Base-by-base conservation (phyloP, 2,888 invertebrate species). In the Aradus depressus region DNA sequence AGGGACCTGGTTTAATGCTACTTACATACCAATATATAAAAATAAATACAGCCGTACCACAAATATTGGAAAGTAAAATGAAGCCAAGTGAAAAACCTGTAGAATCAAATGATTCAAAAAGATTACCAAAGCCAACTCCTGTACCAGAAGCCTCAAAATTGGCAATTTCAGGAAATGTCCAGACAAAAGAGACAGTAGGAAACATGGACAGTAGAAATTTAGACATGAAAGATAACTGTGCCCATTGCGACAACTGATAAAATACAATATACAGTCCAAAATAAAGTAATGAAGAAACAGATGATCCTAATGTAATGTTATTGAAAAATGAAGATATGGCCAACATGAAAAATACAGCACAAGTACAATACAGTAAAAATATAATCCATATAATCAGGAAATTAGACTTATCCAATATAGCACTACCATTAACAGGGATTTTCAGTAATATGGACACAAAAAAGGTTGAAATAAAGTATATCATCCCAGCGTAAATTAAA, bases 1-100 rank as follows among this genome's bases (percentile, higher is more conserved):
- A 81, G 21, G 76, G 72, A 3, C 84, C 84, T 0, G 85, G 85
- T 56, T 68, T 69, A 28, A 76, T 69, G 14, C 69, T 70, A 62
- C 80, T 80, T 34, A 81, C 65, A 61, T 81, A 81, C 66, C 76
- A 72, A 2, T 79, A 73, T 12, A 79, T 54, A 10, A 74, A 23
- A 39, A 70, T 62, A 60, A 74, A 76, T n/a, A 80, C 28, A 6
- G 73, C 22, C 4, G 68, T 66, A 59, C 75, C 73, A 2, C 72
- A 42, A 4, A 74, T 53, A 43, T 78, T 61, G 70, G 75, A 73
- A 10, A 72, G 25, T 54, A 74, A 64, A 63, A 64, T 39, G 65
- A 72, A 67, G 19, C 58, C 63, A 52, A 69, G 57, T 10, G 58
- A 51, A n/a, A 54, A 21, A 6, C 64, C 64, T 4, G 63, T 54